These are phyloP conservation scores for Andrena bucephala DNA, from an alignment of 2,888 invertebrate species.

Conservation along the genomic window DNA sequence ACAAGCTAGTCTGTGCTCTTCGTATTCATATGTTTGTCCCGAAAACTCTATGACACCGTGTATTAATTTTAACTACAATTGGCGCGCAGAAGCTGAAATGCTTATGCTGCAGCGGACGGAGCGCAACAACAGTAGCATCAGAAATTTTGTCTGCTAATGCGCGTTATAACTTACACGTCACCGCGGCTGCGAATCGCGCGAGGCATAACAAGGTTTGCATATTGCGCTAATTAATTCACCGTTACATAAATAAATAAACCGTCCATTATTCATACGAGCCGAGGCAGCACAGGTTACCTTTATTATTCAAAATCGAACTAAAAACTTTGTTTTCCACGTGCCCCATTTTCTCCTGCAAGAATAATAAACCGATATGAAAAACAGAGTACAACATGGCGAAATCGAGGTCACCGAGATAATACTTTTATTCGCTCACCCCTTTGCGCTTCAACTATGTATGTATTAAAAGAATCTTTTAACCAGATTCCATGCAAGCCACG, in stretches of 20 bases:
- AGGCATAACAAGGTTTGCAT: slow-evolving; percentile 37
- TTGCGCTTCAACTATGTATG: background rate
- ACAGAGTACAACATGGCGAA: background rate
- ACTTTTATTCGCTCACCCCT: background rate
- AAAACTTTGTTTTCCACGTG: slow-evolving; percentile 33
- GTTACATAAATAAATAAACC: slow-evolving; percentile 55
- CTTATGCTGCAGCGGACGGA: background rate
- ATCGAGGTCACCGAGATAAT: background rate
- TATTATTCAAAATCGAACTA: slow-evolving; percentile 52
- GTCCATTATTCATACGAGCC: slow-evolving; percentile 41
- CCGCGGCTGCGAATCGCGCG: background rate
- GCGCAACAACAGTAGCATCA: slow-evolving; percentile 20
- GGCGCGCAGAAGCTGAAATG: no score
- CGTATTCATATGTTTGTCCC: no score
- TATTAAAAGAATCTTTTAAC: no score
- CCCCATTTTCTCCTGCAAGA: slow-evolving; percentile 8
- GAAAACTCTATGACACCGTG: no score
- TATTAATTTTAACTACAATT: no score
- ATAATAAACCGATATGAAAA: slow-evolving; percentile 14
- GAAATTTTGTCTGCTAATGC: slow-evolving; percentile 24
- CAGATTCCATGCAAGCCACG: no score
- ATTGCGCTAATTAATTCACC: slow-evolving; percentile 48
- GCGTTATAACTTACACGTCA: slow-evolving; percentile 22
- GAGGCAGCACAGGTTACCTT: slow-evolving; percentile 7
- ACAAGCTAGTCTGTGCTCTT: no score